Base-by-base conservation (phyloP, 2,888 invertebrate genomes). In the Orthonychiurus folsomi region DNA sequence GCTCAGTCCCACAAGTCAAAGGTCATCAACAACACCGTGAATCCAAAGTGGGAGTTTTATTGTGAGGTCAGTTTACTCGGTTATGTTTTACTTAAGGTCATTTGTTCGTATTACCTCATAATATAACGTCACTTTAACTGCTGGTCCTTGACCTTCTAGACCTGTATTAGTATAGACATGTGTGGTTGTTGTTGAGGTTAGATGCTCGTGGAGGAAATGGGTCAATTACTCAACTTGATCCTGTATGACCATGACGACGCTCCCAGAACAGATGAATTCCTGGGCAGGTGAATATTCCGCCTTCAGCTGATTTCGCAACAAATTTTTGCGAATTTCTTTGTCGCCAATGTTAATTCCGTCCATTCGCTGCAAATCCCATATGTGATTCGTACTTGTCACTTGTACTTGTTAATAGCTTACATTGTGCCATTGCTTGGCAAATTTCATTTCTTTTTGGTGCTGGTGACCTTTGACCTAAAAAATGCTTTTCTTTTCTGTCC, bases 1-100 rank as follows among this genome's bases (percentile, higher is more conserved):
- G 89, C 93, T 1, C 91, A 94, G 79, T 87, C 89, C 77, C 94
- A 90, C 80, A 87, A 88, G 77, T 97, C 97, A 0, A 88, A 91
- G 78, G 91, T 89, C 50, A 93, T 97, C 73, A 88, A 93, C 76
- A 94, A 93, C 77, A 88, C 88, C 69, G 84, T 97, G 27, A 89
- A 93, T 81, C 99, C 99, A 3, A 88, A 89, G 72, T 99, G 97
- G 96, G 93, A 97, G 79, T 93, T 83, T 79, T 93, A 91, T 86
- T 97, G 95, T 77, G 97, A 99, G 91, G 94, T 95, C 21, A 47
- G 60, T 20, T 56, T 27, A 26, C n/a, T n/a, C 5, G 26, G n/a
- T 47, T n/a, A n/a, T n/a, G n/a, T n/a, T 47, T 47, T 47, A 12
- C 12, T 47, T 47, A 15, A 12, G 48, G 15, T 47, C 15, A 12